phyloP scores from a whole-genome alignment of 2,113 vertebrate genomes.

The Redunca redunca region DNA sequence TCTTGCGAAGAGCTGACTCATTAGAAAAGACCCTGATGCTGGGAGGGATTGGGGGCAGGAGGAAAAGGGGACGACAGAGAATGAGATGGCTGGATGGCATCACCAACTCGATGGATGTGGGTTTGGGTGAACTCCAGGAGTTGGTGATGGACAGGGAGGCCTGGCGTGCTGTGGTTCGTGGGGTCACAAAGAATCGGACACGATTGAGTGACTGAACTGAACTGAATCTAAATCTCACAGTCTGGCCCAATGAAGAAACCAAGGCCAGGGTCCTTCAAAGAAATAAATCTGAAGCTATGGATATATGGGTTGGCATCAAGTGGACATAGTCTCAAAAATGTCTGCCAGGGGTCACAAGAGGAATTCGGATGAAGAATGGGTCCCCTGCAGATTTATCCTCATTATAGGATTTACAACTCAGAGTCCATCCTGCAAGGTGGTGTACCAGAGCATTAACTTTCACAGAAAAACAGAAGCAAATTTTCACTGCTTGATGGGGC shows the following conservation, averaged over 20 bases:
- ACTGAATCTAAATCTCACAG: neutral
- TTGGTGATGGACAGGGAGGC: too few relatives aligned
- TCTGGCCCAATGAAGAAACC: neutral
- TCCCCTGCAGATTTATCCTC: neutral
- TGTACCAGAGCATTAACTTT: neutral
- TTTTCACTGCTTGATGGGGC: neutral
- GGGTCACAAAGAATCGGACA: too few relatives aligned
- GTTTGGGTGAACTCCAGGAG: too few relatives aligned
- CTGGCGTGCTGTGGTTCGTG: too few relatives aligned
- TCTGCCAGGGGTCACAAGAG: neutral
- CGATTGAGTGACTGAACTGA: too few relatives aligned
- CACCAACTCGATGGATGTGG: too few relatives aligned
- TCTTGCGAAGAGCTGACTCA: too few relatives aligned
- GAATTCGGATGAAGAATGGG: neutral
- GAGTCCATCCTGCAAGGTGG: neutral
- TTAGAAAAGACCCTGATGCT: too few relatives aligned
- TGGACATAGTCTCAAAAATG: neutral
- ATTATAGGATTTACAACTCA: neutral
- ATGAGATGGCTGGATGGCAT: too few relatives aligned
- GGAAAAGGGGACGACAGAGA: too few relatives aligned
- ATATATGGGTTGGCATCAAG: neutral
- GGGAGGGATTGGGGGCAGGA: too few relatives aligned
- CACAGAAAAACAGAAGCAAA: neutral
- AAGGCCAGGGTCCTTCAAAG: neutral
- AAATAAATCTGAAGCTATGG: neutral